A percentile compares a stretch with the other conserved stretches of the same genome.
Conservation (phyloP, 2,888 invertebrate genomes). For the Himalopsyche tibetana region DNA sequence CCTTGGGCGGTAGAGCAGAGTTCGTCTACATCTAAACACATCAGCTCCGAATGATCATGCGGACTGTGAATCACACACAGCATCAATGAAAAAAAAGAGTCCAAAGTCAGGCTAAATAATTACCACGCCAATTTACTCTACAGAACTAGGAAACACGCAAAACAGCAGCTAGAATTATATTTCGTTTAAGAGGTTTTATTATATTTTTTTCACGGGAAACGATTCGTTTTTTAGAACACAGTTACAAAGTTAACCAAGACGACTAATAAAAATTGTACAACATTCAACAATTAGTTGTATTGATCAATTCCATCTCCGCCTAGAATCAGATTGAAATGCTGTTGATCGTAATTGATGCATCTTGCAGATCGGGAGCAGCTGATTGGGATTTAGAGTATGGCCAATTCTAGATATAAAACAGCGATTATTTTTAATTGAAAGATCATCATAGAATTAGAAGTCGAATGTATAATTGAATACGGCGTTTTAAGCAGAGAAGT, state of each 20-base stretch:
- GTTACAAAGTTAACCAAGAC: background rate
- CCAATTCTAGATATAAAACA: too few species aligned
- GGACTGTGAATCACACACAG: constrained; percentile 7
- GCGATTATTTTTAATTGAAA: too few species aligned
- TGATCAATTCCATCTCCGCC: background rate
- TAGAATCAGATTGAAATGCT: background rate
- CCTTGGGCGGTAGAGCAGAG: constrained; percentile 6
- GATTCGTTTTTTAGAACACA: too few species aligned
- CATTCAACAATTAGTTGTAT: background rate
- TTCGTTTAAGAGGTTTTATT: too few species aligned
- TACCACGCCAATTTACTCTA: too few species aligned
- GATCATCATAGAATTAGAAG: too few species aligned
- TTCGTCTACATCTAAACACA: background rate
- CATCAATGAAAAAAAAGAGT: constrained; percentile 13
- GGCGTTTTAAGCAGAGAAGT: too few species aligned
- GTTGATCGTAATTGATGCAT: constrained; percentile 2
- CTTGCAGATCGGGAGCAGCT: background rate
- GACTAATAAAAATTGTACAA: background rate
- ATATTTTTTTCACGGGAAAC: too few species aligned
- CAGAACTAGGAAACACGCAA: too few species aligned
- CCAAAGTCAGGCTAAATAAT: background rate
- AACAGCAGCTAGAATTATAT: too few species aligned
- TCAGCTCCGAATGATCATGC: background rate
- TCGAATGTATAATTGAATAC: too few species aligned
- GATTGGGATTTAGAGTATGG: background rate